Base-by-base conservation (phyloP, 2,797 vertebrate genomes). In the Sus cebifrons region DNA sequence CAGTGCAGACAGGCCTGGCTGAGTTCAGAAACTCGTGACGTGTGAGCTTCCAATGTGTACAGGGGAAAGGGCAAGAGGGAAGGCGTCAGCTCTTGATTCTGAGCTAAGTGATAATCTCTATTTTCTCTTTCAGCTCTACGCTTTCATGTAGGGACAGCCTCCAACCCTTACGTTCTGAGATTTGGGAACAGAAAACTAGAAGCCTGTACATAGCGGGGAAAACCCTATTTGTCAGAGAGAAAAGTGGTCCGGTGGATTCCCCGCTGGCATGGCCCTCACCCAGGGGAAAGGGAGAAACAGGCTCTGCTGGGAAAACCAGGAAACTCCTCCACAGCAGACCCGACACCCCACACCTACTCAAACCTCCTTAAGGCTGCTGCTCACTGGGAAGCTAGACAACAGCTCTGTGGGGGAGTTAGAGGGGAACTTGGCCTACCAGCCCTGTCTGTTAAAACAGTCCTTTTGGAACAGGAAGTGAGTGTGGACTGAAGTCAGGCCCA, bases 101-200 rank as follows among this genome's bases (percentile, higher is more conserved):
- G 27, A 92, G 86, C 44, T 71, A 91, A 95, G 44, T 49, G 75
- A 71, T 65, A n/a, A 70, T 65, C 56, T 82, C 18, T 71, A 32
- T 23, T 23, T 56, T 79, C 56, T 94, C 36, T 85, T 83, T 62
- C 5, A 90, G 58, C 60, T 88, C 60, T 75, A 71, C 13, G 95
- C 81, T 25, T 71, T 89, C 60, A 73, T 15, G 29, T n/a, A 62
- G 70, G 15, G 16, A 86, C 4, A 94, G n/a, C 58, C 86, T 65
- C 65, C 36, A 60, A 60, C 78, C 40, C 36, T 91, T 78, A 18
- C 29, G 8, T 81, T 49, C 17, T 73, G 29, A 81, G 32, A 93
- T 60, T 29, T 93, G 52, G 84, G n/a, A 70, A 32, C 36, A 70
- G n/a, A 17, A 70, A 17, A 25, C 54, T n/a, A 79, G 52, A 11